phyloP scores from a whole-genome alignment of 2,797 vertebrate genomes.

The Acanthurus lineatus region DNA sequence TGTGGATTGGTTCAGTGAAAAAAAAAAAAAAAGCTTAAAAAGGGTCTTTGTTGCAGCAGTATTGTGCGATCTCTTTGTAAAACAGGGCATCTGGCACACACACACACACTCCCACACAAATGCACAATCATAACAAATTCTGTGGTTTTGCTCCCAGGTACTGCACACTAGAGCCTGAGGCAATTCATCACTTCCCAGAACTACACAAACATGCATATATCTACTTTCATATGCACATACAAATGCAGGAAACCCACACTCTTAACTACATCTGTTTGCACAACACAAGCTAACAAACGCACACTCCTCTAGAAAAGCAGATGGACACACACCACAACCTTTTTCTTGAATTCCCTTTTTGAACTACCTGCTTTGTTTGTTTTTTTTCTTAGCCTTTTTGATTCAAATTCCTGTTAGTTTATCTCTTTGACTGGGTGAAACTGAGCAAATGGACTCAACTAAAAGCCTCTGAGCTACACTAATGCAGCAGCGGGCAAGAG shows the following conservation, averaged over 20 bases:
- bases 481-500: slow-evolving; percentile 17
- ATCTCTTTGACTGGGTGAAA: slow-evolving; percentile 56
- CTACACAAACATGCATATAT: slow-evolving; percentile 12
- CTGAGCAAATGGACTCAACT: slow-evolving; percentile 57
- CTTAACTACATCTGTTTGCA: slow-evolving; percentile 17
- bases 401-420: slow-evolving; percentile 56
- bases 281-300: slow-evolving; percentile 10
- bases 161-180: slow-evolving; percentile 36
- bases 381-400: slow-evolving; percentile 38
- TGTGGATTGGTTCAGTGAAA: no score
- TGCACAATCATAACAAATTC: slow-evolving; percentile 22
- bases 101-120: slow-evolving; percentile 10
- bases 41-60: no score
- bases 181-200: slow-evolving; percentile 60
- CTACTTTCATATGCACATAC: slow-evolving; percentile 1
- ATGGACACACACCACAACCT: slow-evolving; percentile 17
- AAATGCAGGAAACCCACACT: slow-evolving; percentile 23
- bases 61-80: no score
- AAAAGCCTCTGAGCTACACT: slow-evolving; percentile 62
- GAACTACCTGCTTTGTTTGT: slow-evolving; percentile 38
- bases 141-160: slow-evolving; percentile 34
- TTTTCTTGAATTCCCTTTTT: slow-evolving; percentile 36
- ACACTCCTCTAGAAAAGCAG: slow-evolving; percentile 14
- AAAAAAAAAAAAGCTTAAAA: no score
- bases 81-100: background rate